Percentiles rank a stretch among this genome's conserved stretches.
phyloP scores from a whole-genome alignment of 2,888 invertebrate genomes.

The Cacoxenus indagator region DNA sequence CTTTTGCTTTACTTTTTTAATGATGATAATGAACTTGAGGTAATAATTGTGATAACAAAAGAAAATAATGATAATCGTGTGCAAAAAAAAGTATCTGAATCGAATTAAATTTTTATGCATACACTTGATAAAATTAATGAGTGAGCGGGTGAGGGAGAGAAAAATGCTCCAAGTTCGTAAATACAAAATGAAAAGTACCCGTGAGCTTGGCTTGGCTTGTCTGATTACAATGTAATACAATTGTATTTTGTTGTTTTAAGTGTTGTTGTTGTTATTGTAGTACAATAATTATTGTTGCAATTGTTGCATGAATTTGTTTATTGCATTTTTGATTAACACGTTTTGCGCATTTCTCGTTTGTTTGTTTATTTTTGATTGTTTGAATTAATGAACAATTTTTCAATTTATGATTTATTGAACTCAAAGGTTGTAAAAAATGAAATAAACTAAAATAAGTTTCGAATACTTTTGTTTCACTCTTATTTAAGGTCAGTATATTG shows the following conservation, averaged over 20 bases:
- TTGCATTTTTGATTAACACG: background rate
- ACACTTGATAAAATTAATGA: constrained; percentile 30
- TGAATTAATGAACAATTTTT: background rate
- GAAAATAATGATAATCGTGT: constrained; percentile 37
- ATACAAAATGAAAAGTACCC: constrained; percentile 29
- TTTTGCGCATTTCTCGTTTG: background rate
- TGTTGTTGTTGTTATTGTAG: constrained; percentile 1
- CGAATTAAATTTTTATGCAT: constrained; percentile 32
- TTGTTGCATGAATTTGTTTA: background rate
- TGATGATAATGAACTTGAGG: constrained; percentile 61
- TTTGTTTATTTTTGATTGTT: constrained; percentile 10
- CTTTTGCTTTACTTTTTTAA: constrained; percentile 33
- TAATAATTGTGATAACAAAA: constrained; percentile 54
- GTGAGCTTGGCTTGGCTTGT: constrained; percentile 34
- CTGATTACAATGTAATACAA: constrained; percentile 55
- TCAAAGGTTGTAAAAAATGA: background rate
- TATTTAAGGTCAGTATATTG: background rate
- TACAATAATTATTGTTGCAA: background rate
- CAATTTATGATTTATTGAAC: constrained; percentile 2
- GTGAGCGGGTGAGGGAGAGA: constrained; percentile 24
- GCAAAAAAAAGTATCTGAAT: background rate
- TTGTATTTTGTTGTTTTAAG: constrained; percentile 44
- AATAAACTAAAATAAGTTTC: background rate
- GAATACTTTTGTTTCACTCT: background rate
- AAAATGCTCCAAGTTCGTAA: constrained; percentile 43